Evolutionary conservation across 2,888 invertebrate genomes (phyloP).

Genomic region (Hyles lineata): DNA sequence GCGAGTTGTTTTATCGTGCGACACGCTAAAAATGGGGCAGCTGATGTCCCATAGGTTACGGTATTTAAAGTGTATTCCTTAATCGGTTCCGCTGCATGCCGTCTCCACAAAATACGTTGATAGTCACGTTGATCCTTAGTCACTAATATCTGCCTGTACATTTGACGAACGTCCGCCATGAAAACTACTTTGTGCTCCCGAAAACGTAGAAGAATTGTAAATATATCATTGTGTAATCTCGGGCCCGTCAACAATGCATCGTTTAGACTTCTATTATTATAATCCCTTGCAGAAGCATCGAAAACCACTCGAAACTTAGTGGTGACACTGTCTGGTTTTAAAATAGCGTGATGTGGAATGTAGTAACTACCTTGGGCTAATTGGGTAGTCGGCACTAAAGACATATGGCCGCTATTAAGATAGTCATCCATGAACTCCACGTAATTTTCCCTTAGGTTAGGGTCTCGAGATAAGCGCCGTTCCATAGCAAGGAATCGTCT

Average conservation of each 20-base stretch:
- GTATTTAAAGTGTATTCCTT: background rate
- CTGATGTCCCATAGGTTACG: background rate
- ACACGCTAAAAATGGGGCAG: background rate
- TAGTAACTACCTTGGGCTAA: background rate
- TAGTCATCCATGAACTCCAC: conserved; percentile 15
- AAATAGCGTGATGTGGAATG: conserved; percentile 10
- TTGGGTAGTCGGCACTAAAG: background rate
- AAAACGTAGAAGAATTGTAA: background rate
- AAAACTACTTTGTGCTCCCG: background rate
- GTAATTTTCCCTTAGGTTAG: background rate
- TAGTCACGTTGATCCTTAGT: background rate
- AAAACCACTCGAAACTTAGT: conserved; percentile 11
- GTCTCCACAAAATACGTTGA: conserved; percentile 1
- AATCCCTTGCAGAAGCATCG: background rate
- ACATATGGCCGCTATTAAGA: background rate
- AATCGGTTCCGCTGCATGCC: background rate
- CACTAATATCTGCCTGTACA: conserved; percentile 4
- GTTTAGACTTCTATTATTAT: background rate
- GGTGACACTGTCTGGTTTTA: background rate
- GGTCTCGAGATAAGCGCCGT: background rate
- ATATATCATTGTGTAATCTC: background rate
- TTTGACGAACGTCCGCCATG: background rate
- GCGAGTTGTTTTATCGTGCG: background rate
- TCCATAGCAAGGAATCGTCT: background rate
- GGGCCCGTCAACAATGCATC: background rate